Evolutionary conservation across 1,140 invertebrate species (phyloP).

Genomic region (Pachypeltis micranthus): DNA sequence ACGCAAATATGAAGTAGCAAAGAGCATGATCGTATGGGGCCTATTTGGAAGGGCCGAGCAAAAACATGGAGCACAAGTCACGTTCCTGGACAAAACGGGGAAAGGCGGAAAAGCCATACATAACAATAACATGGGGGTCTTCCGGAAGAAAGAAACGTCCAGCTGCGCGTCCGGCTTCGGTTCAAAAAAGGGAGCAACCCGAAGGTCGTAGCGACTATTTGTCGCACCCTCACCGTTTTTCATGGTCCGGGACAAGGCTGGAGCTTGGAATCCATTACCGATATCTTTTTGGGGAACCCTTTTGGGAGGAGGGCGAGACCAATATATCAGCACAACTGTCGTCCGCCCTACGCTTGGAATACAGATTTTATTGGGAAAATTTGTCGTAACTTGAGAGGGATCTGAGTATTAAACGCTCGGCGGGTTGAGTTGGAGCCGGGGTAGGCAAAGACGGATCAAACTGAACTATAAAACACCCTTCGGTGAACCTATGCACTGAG

Average conservation of each 20-base stretch:
- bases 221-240: neutral
- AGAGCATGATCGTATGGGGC: neutral
- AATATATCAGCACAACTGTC: slow-evolving; percentile 6
- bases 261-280: neutral
- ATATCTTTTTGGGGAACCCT: neutral
- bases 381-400: slow-evolving; percentile 5
- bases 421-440: too few species aligned
- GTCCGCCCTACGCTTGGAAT: slow-evolving; percentile 4
- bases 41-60: neutral
- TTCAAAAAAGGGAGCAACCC: neutral
- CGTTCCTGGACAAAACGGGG: neutral
- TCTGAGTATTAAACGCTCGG: neutral
- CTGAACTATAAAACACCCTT: too few species aligned
- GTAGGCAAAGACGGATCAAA: too few species aligned
- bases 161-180: neutral
- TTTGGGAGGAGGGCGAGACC: neutral
- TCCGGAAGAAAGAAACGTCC: neutral
- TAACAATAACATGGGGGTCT: neutral
- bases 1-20: neutral
- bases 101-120: slow-evolving; percentile 5
- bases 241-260: neutral
- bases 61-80: neutral
- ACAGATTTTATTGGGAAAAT: slow-evolving; percentile 10
- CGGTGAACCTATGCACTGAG: too few species aligned
- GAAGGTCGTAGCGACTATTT: neutral